Percentiles rank a stretch among this genome's conserved stretches.
Evolutionary conservation across 2,113 vertebrate species (phyloP).

Genomic region (Donacobius atricapilla): DNA sequence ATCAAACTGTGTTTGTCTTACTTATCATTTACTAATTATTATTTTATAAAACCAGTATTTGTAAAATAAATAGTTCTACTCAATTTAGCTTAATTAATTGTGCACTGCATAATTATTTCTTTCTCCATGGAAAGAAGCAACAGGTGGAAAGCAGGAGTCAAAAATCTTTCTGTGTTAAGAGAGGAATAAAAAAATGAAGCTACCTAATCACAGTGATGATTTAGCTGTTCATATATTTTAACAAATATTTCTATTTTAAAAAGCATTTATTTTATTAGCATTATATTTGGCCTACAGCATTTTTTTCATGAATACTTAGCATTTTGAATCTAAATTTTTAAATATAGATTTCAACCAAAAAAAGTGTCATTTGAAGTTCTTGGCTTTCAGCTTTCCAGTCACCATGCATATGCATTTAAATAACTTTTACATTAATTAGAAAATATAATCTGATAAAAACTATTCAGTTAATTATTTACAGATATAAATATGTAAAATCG

Average conservation of each 20-base stretch:
- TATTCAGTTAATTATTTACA: neutral
- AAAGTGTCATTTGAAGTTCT: neutral
- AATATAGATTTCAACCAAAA: neutral
- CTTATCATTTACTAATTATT: constrained; percentile 52
- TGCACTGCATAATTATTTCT: neutral
- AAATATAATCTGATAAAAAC: neutral
- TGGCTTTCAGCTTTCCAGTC: neutral
- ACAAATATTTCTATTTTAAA: neutral
- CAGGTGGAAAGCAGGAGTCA: neutral
- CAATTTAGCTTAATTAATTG: constrained; percentile 41
- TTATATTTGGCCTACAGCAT: neutral
- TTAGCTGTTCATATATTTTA: neutral
- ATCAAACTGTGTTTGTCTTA: constrained; percentile 42
- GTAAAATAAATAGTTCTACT: constrained; percentile 54
- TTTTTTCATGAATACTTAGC: neutral
- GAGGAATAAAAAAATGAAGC: neutral
- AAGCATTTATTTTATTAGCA: neutral
- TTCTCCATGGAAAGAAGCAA: neutral
- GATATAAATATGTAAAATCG: neutral
- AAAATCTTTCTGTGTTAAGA: neutral
- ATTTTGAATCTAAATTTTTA: neutral
- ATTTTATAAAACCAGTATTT: constrained; percentile 32
- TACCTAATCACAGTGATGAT: neutral
- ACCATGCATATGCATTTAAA: neutral
- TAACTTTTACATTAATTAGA: neutral